These are phyloP conservation scores for Sebastolobus alascanus DNA, from an alignment of 2,797 vertebrate species.

Conservation along the genomic window DNA sequence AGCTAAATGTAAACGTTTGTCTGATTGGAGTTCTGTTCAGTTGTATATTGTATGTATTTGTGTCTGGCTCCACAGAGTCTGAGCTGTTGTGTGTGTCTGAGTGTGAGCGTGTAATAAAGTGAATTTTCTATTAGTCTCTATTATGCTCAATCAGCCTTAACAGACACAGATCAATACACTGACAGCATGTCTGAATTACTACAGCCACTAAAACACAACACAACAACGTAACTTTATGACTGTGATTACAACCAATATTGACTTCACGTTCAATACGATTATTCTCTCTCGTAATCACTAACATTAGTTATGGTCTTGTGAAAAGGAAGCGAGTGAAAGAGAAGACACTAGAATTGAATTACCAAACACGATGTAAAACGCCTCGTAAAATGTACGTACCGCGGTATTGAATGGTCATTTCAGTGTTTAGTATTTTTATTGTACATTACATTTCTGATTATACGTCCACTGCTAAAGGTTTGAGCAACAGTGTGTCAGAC, in stretches of 20 bases:
- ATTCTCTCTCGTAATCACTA: constrained; percentile 68
- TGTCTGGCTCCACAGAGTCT: constrained; percentile 23
- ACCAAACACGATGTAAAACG: neutral
- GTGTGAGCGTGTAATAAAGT: constrained; percentile 41
- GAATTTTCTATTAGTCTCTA: constrained; percentile 69
- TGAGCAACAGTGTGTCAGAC: neutral
- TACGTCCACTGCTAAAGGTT: neutral
- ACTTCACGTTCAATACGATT: constrained; percentile 67
- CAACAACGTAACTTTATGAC: constrained; percentile 78
- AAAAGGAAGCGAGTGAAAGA: constrained; percentile 7
- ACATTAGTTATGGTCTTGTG: constrained; percentile 52
- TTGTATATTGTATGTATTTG: neutral
- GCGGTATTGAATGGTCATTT: neutral
- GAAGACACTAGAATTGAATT: constrained; percentile 14
- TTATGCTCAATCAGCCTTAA: constrained; percentile 74
- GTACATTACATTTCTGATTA: neutral
- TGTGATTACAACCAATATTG: constrained; percentile 76
- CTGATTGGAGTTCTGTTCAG: neutral
- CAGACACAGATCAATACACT: constrained; percentile 72
- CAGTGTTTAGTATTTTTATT: neutral
- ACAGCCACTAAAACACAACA: constrained; percentile 49
- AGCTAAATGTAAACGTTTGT: neutral
- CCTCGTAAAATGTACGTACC: neutral
- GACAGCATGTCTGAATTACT: constrained; percentile 66
- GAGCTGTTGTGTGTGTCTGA: constrained; percentile 9